A percentile compares a stretch with the other conserved stretches of the same genome.
Conservation (phyloP, 2,888 invertebrate genomes). For the Apantesis nais region DNA sequence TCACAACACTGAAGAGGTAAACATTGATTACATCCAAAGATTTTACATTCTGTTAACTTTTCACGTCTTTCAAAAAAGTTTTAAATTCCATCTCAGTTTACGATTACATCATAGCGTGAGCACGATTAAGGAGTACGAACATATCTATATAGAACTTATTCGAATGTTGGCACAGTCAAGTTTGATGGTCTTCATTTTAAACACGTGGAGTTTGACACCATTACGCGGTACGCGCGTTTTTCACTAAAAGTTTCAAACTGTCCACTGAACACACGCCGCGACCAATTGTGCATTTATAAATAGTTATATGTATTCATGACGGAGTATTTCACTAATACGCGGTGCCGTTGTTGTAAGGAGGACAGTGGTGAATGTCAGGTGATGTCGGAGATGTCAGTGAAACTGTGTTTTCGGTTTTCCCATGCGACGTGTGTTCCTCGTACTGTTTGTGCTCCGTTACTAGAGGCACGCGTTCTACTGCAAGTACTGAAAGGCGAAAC, state of each 20-base stretch:
- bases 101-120: constrained; percentile 60
- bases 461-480: constrained; percentile 82
- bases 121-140: constrained; percentile 51
- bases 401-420: constrained; percentile 81
- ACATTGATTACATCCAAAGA: constrained; percentile 70
- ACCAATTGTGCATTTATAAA: constrained; percentile 76
- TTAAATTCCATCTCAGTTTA: constrained; percentile 64
- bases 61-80: constrained; percentile 46
- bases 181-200: constrained; percentile 64
- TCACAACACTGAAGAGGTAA: constrained; percentile 85
- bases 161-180: constrained; percentile 74
- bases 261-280: constrained; percentile 69
- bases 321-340: constrained; percentile 68
- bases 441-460: constrained; percentile 82
- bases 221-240: constrained; percentile 61
- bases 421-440: constrained; percentile 78
- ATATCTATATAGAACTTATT: constrained; percentile 62
- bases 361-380: constrained; percentile 76
- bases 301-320: constrained; percentile 73
- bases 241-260: constrained; percentile 60
- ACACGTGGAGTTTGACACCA: constrained; percentile 65
- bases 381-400: constrained; percentile 79
- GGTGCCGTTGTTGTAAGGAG: constrained; percentile 63
- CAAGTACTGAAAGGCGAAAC: constrained; percentile 84
- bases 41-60: constrained; percentile 74